Conservation (phyloP, 2,888 invertebrate species). For the Epinotia brunnichana region DNA sequence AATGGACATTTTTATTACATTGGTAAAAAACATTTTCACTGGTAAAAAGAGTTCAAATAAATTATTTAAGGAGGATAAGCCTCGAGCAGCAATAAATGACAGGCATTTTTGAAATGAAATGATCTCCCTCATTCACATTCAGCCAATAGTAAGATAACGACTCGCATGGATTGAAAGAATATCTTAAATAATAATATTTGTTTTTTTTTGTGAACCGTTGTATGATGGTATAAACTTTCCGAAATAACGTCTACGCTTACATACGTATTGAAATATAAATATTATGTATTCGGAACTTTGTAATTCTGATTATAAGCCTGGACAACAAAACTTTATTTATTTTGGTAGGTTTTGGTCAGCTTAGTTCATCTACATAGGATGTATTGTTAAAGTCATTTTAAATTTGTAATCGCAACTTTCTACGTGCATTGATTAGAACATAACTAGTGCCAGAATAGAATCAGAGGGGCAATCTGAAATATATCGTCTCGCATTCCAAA, state of each 20-base stretch:
- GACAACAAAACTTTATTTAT: too few relatives aligned
- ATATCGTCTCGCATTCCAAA: background rate
- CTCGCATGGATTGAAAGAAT: background rate
- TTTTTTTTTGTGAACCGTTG: background rate
- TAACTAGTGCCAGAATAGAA: conserved; percentile 16
- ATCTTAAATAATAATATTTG: background rate
- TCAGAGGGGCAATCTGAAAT: background rate
- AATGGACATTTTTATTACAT: too few relatives aligned
- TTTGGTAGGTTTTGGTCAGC: too few relatives aligned
- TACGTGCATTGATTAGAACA: conserved; percentile 23
- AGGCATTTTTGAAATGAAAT: background rate
- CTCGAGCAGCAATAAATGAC: background rate
- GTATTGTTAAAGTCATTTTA: too few relatives aligned
- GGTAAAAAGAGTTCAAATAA: background rate
- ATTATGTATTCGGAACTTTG: too few relatives aligned
- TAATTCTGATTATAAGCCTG: too few relatives aligned
- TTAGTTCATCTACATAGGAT: too few relatives aligned
- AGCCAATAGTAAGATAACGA: background rate
- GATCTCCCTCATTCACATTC: conserved; percentile 4
- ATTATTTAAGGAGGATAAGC: background rate
- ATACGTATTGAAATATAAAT: too few relatives aligned
- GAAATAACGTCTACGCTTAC: too few relatives aligned
- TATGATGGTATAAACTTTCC: too few relatives aligned
- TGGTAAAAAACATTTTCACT: background rate
- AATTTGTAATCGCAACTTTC: conserved; percentile 3